Evolutionary conservation across 2,888 invertebrate species (phyloP).

Genomic region (Erebia palarica): DNA sequence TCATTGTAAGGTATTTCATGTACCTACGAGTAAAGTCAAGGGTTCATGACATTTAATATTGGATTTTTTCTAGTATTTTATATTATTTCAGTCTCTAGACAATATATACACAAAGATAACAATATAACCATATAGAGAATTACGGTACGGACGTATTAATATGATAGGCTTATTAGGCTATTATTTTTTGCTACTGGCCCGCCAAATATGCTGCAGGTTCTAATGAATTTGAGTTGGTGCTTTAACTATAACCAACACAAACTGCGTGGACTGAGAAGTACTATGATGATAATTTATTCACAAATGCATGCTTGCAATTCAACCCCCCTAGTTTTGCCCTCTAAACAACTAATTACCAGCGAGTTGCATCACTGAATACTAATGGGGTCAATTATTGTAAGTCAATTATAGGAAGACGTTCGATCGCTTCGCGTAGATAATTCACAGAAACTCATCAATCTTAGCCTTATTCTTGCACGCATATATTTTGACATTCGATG

Average conservation of each 20-base stretch:
- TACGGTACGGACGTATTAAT: too few relatives aligned
- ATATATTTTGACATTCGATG: constrained; percentile 45
- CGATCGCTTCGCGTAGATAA: constrained; percentile 41
- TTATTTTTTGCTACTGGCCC: too few relatives aligned
- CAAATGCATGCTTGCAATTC: background rate
- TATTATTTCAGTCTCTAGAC: background rate
- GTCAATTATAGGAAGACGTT: constrained; percentile 46
- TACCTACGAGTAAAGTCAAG: constrained; percentile 8
- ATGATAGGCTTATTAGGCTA: too few relatives aligned
- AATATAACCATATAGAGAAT: background rate
- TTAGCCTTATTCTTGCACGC: constrained; percentile 41
- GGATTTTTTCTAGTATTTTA: background rate
- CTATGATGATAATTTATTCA: too few relatives aligned
- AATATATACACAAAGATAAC: background rate
- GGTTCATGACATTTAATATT: constrained; percentile 30
- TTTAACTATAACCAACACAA: too few relatives aligned
- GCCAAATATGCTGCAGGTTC: too few relatives aligned
- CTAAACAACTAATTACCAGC: constrained; percentile 25
- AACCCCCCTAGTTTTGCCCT: background rate
- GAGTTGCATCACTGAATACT: constrained; percentile 36
- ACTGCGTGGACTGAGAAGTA: too few relatives aligned
- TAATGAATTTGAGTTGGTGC: too few relatives aligned
- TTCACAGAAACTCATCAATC: constrained; percentile 47
- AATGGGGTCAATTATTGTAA: constrained; percentile 43
- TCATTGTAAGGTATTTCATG: constrained; percentile 26